A percentile compares a stretch with the other conserved stretches of the same genome.
Evolutionary conservation across 2,888 invertebrate species (phyloP).

Genomic region (Lithosia quadra): DNA sequence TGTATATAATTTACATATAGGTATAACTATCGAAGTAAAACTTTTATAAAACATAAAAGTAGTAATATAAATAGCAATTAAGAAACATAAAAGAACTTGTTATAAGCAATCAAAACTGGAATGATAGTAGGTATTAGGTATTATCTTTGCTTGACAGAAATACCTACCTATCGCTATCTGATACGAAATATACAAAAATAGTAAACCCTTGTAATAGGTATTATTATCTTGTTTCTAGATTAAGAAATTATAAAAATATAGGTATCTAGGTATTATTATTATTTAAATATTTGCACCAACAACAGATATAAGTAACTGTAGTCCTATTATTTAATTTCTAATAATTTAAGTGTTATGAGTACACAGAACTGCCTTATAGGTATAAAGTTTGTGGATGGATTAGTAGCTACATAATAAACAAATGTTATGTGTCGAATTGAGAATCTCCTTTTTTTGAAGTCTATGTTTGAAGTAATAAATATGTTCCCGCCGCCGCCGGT

Average conservation of each 20-base stretch:
- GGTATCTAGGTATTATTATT: not conserved
- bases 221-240: not conserved
- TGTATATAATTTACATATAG: too few relatives aligned
- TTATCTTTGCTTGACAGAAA: too few relatives aligned
- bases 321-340: not conserved
- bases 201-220: not conserved
- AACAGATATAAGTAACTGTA: not conserved
- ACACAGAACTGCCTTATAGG: not conserved
- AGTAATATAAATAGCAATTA: not conserved
- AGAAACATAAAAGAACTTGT: not conserved
- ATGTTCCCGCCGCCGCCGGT: too few relatives aligned
- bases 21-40: not conserved
- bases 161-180: too few relatives aligned
- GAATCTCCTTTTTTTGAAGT: too few relatives aligned
- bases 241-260: not conserved
- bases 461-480: too few relatives aligned
- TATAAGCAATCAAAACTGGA: not conserved
- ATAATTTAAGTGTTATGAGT: not conserved
- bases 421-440: too few relatives aligned
- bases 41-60: not conserved
- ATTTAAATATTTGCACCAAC: not conserved
- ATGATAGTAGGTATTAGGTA: too few relatives aligned
- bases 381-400: not conserved
- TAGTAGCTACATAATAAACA: too few relatives aligned
- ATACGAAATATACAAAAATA: not conserved